Conservation (phyloP, 2,888 invertebrate species). For the Onthophagus sagittarius region DNA sequence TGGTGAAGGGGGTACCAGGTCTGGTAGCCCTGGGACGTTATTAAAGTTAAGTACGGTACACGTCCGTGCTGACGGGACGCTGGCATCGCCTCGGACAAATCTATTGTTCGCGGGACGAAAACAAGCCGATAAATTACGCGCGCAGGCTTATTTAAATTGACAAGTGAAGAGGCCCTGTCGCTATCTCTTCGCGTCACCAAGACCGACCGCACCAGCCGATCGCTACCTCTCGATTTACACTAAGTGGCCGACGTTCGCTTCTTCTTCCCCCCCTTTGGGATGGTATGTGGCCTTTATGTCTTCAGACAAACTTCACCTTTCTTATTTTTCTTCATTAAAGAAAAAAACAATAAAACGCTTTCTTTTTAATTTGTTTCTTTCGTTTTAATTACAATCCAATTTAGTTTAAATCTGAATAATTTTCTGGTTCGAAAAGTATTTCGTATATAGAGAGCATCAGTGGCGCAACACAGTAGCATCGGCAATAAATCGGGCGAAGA, state of each 20-base stretch:
- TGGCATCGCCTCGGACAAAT: slow-evolving; percentile 45
- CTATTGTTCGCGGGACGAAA: slow-evolving; percentile 45
- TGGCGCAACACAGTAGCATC: slow-evolving; percentile 31
- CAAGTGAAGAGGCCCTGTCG: slow-evolving; percentile 37
- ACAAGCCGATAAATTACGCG: slow-evolving; percentile 45
- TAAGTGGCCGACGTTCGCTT: neutral
- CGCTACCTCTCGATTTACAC: neutral
- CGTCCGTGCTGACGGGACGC: slow-evolving; percentile 41
- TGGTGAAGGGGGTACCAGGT: neutral
- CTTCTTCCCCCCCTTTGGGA: neutral
- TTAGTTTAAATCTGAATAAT: neutral
- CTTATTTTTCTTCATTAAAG: no score
- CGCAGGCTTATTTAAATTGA: slow-evolving; percentile 39
- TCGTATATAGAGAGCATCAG: neutral
- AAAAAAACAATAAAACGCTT: no score
- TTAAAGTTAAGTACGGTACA: slow-evolving; percentile 25
- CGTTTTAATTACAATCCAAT: no score
- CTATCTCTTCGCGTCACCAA: neutral
- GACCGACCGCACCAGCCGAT: neutral
- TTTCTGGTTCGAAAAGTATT: neutral
- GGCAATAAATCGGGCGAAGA: slow-evolving; percentile 33
- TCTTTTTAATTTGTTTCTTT: no score
- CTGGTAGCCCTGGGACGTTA: slow-evolving; percentile 17
- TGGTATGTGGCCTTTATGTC: neutral
- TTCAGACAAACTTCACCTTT: neutral